These are phyloP conservation scores for Xenopus laevis DNA, from an alignment of 2,113 vertebrate genomes.

Conservation along the genomic window DNA sequence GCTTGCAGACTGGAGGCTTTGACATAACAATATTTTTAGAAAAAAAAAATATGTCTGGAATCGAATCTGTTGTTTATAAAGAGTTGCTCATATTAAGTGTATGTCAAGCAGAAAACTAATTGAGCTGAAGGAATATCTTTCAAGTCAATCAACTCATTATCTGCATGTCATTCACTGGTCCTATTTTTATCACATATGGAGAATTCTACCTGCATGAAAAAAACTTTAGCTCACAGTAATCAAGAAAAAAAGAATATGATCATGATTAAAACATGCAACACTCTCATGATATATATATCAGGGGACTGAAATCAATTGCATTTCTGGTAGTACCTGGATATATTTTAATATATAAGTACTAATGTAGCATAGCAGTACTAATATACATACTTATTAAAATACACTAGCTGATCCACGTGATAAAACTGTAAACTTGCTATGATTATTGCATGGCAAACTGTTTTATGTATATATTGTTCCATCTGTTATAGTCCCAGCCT, in stretches of 20 bases:
- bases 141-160: constrained; percentile 15
- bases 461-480: no score
- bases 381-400: no score
- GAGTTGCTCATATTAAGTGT: constrained; percentile 8
- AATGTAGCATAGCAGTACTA: background rate
- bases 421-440: no score
- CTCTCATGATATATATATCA: no score
- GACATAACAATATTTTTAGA: constrained; percentile 3
- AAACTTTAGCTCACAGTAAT: background rate
- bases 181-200: constrained; percentile 16
- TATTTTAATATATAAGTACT: background rate
- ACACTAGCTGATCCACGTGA: no score
- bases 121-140: constrained; percentile 20
- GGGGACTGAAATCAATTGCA: background rate
- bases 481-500: no score
- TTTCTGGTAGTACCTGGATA: no score
- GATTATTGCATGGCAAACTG: no score
- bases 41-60: background rate
- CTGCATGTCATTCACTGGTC: constrained; percentile 1
- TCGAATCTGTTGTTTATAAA: constrained; percentile 11
- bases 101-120: constrained; percentile 17
- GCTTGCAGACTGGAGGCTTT: background rate
- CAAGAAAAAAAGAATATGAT: background rate
- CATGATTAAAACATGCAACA: background rate
- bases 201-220: constrained; percentile 1